Evolutionary conservation across 2,888 invertebrate genomes (phyloP), one percentile per base, ranked within the genome.

Genomic region (Watsonalla binaria): DNA sequence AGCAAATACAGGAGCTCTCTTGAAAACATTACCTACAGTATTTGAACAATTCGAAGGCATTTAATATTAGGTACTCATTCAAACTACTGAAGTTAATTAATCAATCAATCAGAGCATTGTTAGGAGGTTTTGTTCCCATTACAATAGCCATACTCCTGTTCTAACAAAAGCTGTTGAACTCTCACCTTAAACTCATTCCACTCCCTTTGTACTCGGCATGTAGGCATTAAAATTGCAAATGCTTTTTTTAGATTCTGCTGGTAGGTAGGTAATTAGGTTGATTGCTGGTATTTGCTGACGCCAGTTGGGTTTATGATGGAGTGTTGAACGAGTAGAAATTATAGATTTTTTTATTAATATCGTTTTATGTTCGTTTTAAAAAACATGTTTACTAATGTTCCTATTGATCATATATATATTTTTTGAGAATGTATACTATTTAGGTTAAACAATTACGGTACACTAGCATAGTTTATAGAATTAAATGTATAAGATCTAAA

Each of bases 91-190:
- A 72, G 68, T 68, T 70, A 65, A 84, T 84, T 85, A 85, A 85
- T 86, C 83, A 86, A 84, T 84, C 83, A 79, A 81, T 82, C 76
- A 67, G 57, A 68, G 60, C 69, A 78, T 85, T 86, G 85, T 86
- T 81, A 72, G 54, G 48, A 55, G 66, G 71, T 82, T 81, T 84
- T 82, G 82, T 84, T 80, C 79, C 45, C 55, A 14, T 56, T 62
- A 78, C 84, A 84, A 86, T 82, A 78, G 81, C 69, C 62, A 74
- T 72, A 76, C 59, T 68, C 74, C 70, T 70, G 66, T 61, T 63
- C 56, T 55, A 62, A 70, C 68, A 70, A 72, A 69, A 65, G 64
- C 60, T 57, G 55, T 56, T 78, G 82, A 86, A 83, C 84, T 82
- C 74, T 79, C 75, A 81, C 79, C 80, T 79, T 65, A 60, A 59